These are phyloP conservation scores for Drosophila tristis DNA, from an alignment of 1,140 invertebrate species.

Conservation along the genomic window DNA sequence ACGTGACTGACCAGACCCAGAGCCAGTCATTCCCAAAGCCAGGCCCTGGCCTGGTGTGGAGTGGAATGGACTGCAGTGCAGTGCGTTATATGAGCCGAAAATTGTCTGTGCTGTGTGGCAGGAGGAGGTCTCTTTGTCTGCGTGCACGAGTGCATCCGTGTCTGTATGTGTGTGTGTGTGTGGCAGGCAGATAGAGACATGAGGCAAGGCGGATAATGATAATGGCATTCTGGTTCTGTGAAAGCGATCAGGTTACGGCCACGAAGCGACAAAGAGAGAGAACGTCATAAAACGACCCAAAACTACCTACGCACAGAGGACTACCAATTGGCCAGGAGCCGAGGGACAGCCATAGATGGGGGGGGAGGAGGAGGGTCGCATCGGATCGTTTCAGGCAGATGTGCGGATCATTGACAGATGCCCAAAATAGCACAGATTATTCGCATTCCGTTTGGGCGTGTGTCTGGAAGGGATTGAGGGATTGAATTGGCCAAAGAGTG, in stretches of 20 bases:
- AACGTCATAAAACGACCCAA: conserved; percentile 39
- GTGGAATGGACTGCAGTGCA: conserved; percentile 9
- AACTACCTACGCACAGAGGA: conserved; percentile 58
- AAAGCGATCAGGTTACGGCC: conserved; percentile 71
- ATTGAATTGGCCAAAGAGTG: conserved; percentile 16
- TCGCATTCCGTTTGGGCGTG: conserved; percentile 28
- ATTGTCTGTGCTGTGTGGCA: conserved; percentile 45
- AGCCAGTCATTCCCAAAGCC: not conserved
- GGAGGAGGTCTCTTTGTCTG: conserved; percentile 24
- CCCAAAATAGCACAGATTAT: conserved; percentile 53
- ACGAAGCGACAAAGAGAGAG: conserved; percentile 22
- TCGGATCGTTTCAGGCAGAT: conserved; percentile 15
- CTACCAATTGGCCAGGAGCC: conserved; percentile 38
- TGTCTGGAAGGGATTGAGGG: conserved; percentile 19
- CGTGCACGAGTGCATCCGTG: conserved; percentile 11
- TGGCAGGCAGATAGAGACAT: conserved; percentile 75
- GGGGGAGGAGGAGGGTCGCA: conserved; percentile 9
- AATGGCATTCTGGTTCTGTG: conserved; percentile 75
- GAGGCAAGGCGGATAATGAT: conserved; percentile 77
- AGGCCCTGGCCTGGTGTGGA: conserved; percentile 11
- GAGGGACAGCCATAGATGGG: not conserved
- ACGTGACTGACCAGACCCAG: conserved; percentile 60
- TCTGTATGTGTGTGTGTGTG: conserved; percentile 13
- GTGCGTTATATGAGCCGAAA: conserved; percentile 71
- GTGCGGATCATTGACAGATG: conserved; percentile 44